A percentile compares a stretch with the other conserved stretches of the same genome.
Conservation (phyloP, 64 coral and sea anemone genomes). For the Cladopsammia gracilis region DNA sequence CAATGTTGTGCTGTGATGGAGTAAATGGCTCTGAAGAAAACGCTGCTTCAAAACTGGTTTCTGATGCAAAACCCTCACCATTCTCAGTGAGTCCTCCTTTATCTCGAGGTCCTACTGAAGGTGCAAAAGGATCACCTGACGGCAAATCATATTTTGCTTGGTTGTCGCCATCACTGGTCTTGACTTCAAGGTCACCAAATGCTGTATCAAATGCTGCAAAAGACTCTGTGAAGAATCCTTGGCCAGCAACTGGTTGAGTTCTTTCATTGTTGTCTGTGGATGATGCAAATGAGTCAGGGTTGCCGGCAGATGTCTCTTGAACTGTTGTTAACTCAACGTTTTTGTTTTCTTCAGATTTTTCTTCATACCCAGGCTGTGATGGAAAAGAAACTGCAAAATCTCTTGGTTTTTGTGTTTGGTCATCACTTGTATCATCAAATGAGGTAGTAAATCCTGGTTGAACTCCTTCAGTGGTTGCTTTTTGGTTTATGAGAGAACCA, state of each 20-base stretch:
- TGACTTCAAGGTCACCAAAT: conserved; percentile 18
- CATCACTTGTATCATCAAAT: conserved; percentile 10
- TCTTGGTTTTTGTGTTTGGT: neutral
- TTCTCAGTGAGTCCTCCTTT: neutral
- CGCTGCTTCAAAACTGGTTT: conserved; percentile 47
- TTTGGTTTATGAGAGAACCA: conserved; percentile 3
- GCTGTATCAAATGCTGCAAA: conserved; percentile 48
- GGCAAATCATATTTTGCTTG: conserved; percentile 10
- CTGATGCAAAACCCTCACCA: neutral
- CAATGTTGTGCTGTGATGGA: neutral
- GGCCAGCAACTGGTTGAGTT: neutral
- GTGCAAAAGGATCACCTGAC: conserved; percentile 55
- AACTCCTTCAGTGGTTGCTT: neutral
- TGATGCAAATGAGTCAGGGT: conserved; percentile 45
- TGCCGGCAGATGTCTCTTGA: neutral
- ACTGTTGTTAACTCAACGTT: neutral
- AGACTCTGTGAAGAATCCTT: neutral
- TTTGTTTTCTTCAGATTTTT: neutral
- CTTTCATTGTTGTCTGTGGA: neutral
- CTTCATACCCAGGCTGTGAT: neutral
- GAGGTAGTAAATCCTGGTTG: conserved; percentile 1
- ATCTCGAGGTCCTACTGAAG: conserved; percentile 18
- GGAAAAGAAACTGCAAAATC: conserved; percentile 23
- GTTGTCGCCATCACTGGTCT: neutral
- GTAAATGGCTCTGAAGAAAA: conserved; percentile 29